These are phyloP conservation scores for Apteryx owenii DNA, from an alignment of 2,113 vertebrate species.

Conservation along the genomic window DNA sequence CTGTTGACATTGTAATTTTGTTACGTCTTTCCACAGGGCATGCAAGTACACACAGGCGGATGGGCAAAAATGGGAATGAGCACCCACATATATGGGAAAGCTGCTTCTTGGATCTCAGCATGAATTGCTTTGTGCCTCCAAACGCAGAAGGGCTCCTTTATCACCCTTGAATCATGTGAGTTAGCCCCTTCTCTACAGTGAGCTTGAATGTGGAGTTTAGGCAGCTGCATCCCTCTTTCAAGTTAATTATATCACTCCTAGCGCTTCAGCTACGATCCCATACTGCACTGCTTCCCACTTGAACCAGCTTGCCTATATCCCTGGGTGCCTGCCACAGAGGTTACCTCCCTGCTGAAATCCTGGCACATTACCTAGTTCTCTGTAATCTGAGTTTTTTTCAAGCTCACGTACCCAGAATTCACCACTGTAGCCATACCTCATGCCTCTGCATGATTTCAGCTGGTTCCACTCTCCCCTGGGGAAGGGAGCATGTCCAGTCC, in stretches of 20 bases:
- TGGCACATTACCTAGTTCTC: constrained; percentile 9
- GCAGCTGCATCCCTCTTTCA: constrained; percentile 50
- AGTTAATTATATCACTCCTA: constrained; percentile 20
- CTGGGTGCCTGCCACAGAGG: not conserved
- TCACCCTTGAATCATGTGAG: not conserved
- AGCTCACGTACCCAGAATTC: not conserved
- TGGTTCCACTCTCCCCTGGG: not conserved
- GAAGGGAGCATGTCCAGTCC: not conserved
- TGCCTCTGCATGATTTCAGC: constrained; percentile 24
- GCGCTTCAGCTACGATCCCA: not conserved
- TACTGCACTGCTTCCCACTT: not conserved
- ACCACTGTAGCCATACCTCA: not conserved
- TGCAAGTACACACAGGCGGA: not conserved
- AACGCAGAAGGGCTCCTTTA: not conserved
- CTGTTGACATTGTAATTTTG: not conserved
- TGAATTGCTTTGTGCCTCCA: rapidly evolving
- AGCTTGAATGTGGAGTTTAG: constrained; percentile 31
- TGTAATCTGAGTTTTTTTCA: constrained; percentile 1
- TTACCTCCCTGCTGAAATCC: constrained; percentile 44
- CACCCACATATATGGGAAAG: not conserved
- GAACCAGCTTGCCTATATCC: constrained; percentile 23
- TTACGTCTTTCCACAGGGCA: not conserved
- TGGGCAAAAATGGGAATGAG: not conserved
- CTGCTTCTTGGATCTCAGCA: not conserved
- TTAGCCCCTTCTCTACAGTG: not conserved